Percentiles rank a stretch among this genome's conserved stretches.
These are phyloP conservation scores for Tangara arthus DNA, from an alignment of 2,797 vertebrate species.

Conservation along the genomic window DNA sequence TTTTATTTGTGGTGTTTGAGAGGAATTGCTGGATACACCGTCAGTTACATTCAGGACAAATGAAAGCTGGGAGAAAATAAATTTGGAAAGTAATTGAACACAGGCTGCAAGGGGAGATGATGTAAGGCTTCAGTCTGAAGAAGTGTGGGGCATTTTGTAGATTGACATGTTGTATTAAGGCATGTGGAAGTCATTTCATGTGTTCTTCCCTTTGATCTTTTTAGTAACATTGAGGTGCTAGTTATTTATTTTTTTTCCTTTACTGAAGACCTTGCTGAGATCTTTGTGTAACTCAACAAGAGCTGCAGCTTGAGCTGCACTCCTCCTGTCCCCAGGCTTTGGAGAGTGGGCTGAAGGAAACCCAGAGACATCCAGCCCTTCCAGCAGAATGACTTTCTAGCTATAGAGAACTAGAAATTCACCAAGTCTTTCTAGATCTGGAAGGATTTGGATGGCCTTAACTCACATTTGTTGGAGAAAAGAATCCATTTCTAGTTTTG, in stretches of 20 bases:
- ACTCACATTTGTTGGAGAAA: not conserved
- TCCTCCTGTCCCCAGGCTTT: not conserved
- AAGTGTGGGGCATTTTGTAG: not conserved
- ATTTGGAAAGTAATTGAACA: not conserved
- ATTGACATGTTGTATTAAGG: not conserved
- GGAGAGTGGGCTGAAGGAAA: not conserved
- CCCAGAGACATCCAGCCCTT: not conserved
- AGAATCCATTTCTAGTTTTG: not conserved
- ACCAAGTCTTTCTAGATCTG: not conserved
- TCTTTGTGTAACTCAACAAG: not conserved
- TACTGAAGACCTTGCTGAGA: not conserved
- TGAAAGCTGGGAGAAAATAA: not conserved
- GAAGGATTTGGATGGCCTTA: not conserved
- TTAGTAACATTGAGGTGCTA: not conserved
- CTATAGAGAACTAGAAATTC: not conserved
- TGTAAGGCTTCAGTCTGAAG: not conserved
- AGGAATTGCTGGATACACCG: not conserved
- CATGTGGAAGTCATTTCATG: not conserved
- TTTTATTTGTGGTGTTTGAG: not conserved
- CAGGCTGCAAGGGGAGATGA: not conserved
- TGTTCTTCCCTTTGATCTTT: not conserved
- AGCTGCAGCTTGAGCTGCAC: not conserved
- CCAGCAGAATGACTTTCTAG: not conserved
- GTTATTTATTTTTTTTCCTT: not conserved
- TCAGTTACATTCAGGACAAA: not conserved